Evolutionary conservation across 2,888 invertebrate species (phyloP).

Genomic region (Heliconius ismenius): DNA sequence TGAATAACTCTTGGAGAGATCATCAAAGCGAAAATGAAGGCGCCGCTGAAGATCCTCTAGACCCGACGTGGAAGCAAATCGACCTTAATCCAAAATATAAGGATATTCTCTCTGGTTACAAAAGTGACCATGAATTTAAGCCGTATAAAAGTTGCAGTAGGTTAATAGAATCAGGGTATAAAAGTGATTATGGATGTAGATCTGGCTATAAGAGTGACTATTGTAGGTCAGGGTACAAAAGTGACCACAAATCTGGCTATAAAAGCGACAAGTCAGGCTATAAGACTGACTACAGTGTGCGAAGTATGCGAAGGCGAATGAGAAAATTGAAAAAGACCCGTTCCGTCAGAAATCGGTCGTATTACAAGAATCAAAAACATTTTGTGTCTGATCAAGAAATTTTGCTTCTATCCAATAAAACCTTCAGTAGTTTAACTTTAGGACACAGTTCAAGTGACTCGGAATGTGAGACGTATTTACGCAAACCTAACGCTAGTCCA

Average conservation of each 20-base stretch:
- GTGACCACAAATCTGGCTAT: constrained; percentile 82
- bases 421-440: constrained; percentile 78
- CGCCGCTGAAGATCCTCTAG: constrained; percentile 81
- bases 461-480: constrained; percentile 73
- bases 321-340: constrained; percentile 77
- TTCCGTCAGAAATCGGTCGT: constrained; percentile 76
- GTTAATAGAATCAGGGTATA: constrained; percentile 82
- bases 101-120: constrained; percentile 82
- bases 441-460: constrained; percentile 82
- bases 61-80: constrained; percentile 84
- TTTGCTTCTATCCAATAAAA: constrained; percentile 79
- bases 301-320: constrained; percentile 75
- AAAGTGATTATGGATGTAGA: constrained; percentile 83
- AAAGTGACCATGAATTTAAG: constrained; percentile 82
- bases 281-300: constrained; percentile 82
- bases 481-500: constrained; percentile 69
- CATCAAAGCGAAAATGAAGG: constrained; percentile 78
- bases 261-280: constrained; percentile 84
- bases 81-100: constrained; percentile 85
- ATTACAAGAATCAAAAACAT: constrained; percentile 80
- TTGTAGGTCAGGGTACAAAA: constrained; percentile 82
- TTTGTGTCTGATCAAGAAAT: constrained; percentile 83
- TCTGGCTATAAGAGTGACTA: constrained; percentile 79
- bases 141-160: constrained; percentile 79
- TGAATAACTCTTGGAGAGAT: constrained; percentile 73